These are phyloP conservation scores for Halcyon leucocephala DNA, from an alignment of 2,797 vertebrate species.

Conservation along the genomic window DNA sequence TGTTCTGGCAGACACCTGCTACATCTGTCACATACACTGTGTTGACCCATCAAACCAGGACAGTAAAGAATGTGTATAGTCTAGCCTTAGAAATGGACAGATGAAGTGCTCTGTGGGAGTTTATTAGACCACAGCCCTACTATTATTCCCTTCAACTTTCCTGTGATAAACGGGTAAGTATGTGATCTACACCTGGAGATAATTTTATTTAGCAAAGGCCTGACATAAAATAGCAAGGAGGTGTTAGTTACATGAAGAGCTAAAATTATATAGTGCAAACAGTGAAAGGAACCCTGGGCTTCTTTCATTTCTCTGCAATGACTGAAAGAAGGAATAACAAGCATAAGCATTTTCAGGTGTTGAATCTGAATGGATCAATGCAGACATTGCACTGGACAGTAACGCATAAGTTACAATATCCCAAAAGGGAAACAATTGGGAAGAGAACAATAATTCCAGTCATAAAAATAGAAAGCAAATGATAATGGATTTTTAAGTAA, in stretches of 20 bases:
- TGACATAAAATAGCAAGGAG: neutral
- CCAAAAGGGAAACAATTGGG: neutral
- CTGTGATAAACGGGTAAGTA: neutral
- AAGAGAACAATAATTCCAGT: neutral
- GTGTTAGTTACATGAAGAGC: neutral
- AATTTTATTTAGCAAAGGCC: neutral
- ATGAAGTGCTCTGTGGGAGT: neutral
- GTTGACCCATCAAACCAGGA: neutral
- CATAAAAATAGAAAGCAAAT: neutral
- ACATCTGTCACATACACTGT: neutral
- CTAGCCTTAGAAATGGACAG: neutral
- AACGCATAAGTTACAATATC: neutral
- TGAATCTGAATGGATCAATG: neutral
- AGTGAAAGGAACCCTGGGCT: neutral
- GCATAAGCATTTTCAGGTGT: neutral
- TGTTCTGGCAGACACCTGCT: neutral
- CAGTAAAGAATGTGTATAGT: neutral
- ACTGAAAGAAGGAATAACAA: neutral
- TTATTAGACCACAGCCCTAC: neutral
- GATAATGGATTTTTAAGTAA: neutral
- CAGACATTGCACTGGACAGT: rapidly evolving
- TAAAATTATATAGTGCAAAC: neutral
- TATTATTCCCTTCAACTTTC: neutral
- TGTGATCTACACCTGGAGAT: neutral
- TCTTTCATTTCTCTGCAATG: neutral